Evolutionary conservation across 2,797 vertebrate genomes (phyloP), one percentile per base, ranked within the genome.

Genomic region (Leptatherina wallacei): DNA sequence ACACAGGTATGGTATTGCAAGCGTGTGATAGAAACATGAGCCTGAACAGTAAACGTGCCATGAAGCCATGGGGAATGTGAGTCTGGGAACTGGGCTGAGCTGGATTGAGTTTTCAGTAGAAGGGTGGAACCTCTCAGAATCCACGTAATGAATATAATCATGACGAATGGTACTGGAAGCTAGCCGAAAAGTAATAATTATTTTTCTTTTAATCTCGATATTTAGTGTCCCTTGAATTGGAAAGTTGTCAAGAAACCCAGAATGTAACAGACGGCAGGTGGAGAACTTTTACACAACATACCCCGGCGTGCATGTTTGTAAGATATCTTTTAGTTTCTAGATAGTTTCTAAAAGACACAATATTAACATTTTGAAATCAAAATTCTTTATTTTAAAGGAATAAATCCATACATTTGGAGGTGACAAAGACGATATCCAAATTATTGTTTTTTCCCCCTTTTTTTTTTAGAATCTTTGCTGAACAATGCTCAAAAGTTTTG

Each of bases 11-110:
- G 88, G 88, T 84, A 89, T 89, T 77, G 80, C 69, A 81, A 64
- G 85, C 79, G 71, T 81, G 88, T 84, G 85, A 89, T 82, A 66
- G 89, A 88, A 92, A 93, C 87, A 83, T 56, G 89, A 93, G 78
- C 77, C 76, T 14, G 69, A 57, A 82, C 78, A 75, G 62, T 88
- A 88, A 93, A 94, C 77, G 77, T 83, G 87, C 79, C 85, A 85
- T 82, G 75, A 86, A 87, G 82, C 59, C 77, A 27, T 60, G 56
- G 68, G 79, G 88, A 90, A 92, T 92, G 84, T 73, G 70, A 78
- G 70, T 61, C 44, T 0, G 8, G 78, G 74, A 52, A 69, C 81
- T 61, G 69, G 51, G 52, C 77, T 42, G 79, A 78, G 85, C 69
- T 74, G 76, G 69, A 80, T 71, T 71, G 69, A 80, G 85, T 82